These are phyloP conservation scores for Dermolepida albohirtum DNA, from an alignment of 2,888 invertebrate species.

Conservation along the genomic window DNA sequence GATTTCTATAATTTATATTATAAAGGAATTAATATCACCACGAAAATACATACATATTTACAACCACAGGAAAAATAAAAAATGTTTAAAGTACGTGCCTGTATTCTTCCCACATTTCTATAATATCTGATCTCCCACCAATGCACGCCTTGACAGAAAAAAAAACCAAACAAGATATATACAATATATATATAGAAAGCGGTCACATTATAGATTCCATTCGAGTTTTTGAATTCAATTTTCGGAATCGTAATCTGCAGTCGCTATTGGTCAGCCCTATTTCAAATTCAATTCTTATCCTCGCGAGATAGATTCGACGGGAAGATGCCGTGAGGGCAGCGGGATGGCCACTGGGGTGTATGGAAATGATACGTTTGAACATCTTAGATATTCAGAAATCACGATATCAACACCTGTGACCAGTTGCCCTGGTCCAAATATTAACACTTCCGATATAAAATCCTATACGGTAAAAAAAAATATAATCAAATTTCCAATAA, in stretches of 20 bases:
- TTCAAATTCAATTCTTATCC: constrained; percentile 66
- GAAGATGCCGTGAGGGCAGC: constrained; percentile 57
- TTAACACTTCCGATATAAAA: constrained; percentile 59
- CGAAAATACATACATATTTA: background rate
- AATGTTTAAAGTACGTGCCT: constrained; percentile 17
- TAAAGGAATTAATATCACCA: background rate
- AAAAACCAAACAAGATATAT: constrained; percentile 57
- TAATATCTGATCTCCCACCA: constrained; percentile 44
- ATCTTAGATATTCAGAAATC: constrained; percentile 65
- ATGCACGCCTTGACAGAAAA: constrained; percentile 54
- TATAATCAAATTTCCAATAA: constrained; percentile 44
- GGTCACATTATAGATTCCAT: constrained; percentile 65
- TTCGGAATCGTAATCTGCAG: constrained; percentile 65
- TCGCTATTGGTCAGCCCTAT: constrained; percentile 66
- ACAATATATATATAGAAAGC: constrained; percentile 55
- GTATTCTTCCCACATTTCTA: constrained; percentile 23
- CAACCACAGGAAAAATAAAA: background rate
- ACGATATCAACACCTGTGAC: constrained; percentile 63
- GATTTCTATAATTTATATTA: too few relatives aligned
- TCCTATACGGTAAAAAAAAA: constrained; percentile 45
- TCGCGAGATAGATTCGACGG: constrained; percentile 60
- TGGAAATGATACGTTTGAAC: constrained; percentile 61
- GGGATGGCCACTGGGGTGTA: constrained; percentile 61
- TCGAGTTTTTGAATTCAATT: constrained; percentile 67
- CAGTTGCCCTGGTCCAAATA: constrained; percentile 59